Conservation (phyloP, 2,113 vertebrate species). For the Lamprotornis superbus region DNA sequence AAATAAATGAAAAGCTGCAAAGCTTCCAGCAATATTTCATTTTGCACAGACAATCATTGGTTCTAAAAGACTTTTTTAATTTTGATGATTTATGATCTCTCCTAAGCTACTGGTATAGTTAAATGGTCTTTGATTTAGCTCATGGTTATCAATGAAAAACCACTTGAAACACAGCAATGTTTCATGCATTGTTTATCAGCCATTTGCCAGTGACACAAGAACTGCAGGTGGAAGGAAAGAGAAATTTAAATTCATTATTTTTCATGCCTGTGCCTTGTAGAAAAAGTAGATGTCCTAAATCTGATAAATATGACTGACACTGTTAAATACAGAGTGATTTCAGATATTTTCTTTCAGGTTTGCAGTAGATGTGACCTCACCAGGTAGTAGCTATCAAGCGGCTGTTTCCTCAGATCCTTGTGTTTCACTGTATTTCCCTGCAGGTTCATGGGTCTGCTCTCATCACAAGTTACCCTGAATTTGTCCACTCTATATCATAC, state of each 20-base stretch:
- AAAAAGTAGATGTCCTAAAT: neutral
- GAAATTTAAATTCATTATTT: neutral
- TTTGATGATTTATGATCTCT: neutral
- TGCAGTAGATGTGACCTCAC: neutral
- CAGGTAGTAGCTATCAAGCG: neutral
- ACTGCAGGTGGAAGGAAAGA: neutral
- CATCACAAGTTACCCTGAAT: neutral
- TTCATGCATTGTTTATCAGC: neutral
- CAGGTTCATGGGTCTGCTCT: neutral
- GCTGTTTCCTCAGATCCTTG: neutral
- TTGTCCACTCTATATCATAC: neutral
- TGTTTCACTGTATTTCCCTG: neutral
- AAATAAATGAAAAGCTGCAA: neutral
- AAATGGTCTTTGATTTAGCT: conserved; percentile 1
- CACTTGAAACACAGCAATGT: neutral
- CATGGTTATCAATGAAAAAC: neutral
- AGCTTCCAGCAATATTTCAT: neutral
- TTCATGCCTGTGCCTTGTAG: neutral
- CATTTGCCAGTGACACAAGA: neutral
- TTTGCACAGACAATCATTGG: neutral
- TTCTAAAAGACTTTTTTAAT: neutral
- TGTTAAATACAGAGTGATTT: neutral
- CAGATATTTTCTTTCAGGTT: neutral
- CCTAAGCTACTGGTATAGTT: neutral
- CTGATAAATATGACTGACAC: neutral